Percentiles rank a stretch among this genome's conserved stretches.
These are phyloP conservation scores for Eulemur albifrons DNA, from an alignment of 2,797 vertebrate genomes.

Conservation along the genomic window DNA sequence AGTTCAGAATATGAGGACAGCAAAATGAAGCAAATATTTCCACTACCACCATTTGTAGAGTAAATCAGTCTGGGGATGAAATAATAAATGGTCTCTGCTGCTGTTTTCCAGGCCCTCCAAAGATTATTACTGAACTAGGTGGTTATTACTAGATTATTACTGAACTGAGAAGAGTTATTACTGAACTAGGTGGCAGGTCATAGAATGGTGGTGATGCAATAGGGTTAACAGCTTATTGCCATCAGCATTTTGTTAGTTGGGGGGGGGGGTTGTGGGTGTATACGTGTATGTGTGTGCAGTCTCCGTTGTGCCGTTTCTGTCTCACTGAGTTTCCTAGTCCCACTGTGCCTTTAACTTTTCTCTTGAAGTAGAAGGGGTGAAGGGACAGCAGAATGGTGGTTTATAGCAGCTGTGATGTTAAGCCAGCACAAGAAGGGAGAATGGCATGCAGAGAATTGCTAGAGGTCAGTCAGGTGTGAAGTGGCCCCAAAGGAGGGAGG, in stretches of 20 bases:
- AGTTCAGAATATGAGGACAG: neutral
- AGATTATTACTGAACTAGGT: neutral
- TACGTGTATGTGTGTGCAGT: neutral
- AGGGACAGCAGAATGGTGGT: neutral
- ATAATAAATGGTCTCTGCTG: neutral
- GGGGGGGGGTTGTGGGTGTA: rapidly evolving
- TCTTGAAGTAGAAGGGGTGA: neutral
- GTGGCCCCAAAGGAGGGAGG: neutral
- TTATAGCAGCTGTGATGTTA: conserved; percentile 9
- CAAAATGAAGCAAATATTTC: neutral
- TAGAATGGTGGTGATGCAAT: neutral
- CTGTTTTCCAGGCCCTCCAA: neutral
- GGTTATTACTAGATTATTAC: too few relatives aligned
- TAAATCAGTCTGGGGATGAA: neutral
- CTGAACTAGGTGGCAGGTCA: neutral
- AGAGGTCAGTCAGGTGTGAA: conserved; percentile 58
- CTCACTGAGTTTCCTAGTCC: neutral
- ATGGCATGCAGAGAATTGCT: conserved; percentile 45
- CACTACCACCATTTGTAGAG: neutral
- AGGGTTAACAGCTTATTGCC: neutral
- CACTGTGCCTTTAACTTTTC: conserved; percentile 4
- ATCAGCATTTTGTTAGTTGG: neutral
- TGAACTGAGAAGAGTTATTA: neutral
- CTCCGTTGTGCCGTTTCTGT: neutral
- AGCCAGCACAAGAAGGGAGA: conserved; percentile 23